Conservation (phyloP, 2,888 invertebrate species). For the Aleiodes alternator region DNA sequence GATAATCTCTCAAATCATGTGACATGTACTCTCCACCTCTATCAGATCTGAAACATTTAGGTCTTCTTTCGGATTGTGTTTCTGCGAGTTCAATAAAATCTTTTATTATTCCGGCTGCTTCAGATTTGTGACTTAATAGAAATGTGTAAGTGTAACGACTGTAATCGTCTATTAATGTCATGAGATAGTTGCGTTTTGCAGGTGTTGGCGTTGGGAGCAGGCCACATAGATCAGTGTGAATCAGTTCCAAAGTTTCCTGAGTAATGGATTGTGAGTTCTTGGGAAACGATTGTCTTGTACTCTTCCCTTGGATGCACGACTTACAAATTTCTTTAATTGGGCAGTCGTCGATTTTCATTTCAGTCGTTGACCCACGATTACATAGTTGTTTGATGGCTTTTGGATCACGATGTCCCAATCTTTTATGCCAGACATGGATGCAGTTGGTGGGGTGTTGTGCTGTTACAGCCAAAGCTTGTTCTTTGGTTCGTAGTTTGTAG, state of each 20-base stretch:
- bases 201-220: slow-evolving; percentile 1
- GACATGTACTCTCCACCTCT: slow-evolving; percentile 32
- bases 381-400: background rate
- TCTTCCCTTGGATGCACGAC: background rate
- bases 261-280: background rate
- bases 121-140: slow-evolving; percentile 44
- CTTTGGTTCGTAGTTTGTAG: background rate
- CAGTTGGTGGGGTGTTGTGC: background rate
- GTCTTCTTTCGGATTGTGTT: background rate
- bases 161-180: slow-evolving; percentile 29
- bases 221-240: slow-evolving; percentile 25
- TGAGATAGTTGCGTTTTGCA: background rate
- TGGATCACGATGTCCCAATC: background rate
- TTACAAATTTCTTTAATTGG: background rate
- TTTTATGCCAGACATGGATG: background rate
- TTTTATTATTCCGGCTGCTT: slow-evolving; percentile 30
- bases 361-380: background rate
- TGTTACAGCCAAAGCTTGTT: background rate
- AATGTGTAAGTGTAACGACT: slow-evolving; percentile 20
- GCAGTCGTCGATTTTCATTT: no score
- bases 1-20: slow-evolving; percentile 41
- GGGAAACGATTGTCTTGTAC: background rate
- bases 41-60: background rate
- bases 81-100: slow-evolving; percentile 25
- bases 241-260: background rate